Evolutionary conservation across 2,113 vertebrate genomes (phyloP), one percentile per base, ranked within the genome.

Genomic region (Prolemur simus): DNA sequence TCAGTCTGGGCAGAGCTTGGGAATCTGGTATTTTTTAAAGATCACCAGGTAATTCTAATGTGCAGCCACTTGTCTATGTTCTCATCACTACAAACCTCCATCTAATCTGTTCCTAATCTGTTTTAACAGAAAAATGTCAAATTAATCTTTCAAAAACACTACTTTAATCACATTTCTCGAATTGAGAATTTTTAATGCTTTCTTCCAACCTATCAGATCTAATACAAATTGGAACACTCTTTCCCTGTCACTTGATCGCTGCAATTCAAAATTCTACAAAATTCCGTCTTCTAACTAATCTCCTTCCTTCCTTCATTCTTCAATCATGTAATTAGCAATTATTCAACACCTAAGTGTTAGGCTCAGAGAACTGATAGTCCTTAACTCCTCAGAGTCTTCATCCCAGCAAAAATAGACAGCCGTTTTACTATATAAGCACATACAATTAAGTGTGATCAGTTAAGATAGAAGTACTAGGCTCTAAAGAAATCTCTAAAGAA

Each of bases 121-220:
- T 78, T 95, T 39, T 47, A 56, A 78, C 25, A 85, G 32, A 74
- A 84, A 77, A 73, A 47, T 42, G 25, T 58, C 89, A 84, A 71
- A 89, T 84, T 85, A 25, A 80, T 85, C 56, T 89, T 58, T 92
- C 37, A 89, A 63, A 94, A 85, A 85, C 27, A 85, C 25, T 89
- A 39, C 14, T 85, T 92, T 74, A 74, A 84, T 92, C 23, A 71
- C 39, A 69, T 89, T 87, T 87, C 69, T 66, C 47, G 64, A 47
- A 87, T 6, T 91, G 11, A 76, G 18, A 87, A 76, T 25, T 47
- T 54, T 49, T 0, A 90, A 90, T 66, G 47, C 37, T 77, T 60
- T 76, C 68, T 21, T 66, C 20, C 8, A 66, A 25, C 8, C 80
- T 73, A 47, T 37, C 32, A 39, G 8, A 78, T 42, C 73, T 56